A percentile compares a stretch with the other conserved stretches of the same genome.
phyloP scores from a whole-genome alignment of 2,797 vertebrate genomes.

The Gadopsis marmoratus region DNA sequence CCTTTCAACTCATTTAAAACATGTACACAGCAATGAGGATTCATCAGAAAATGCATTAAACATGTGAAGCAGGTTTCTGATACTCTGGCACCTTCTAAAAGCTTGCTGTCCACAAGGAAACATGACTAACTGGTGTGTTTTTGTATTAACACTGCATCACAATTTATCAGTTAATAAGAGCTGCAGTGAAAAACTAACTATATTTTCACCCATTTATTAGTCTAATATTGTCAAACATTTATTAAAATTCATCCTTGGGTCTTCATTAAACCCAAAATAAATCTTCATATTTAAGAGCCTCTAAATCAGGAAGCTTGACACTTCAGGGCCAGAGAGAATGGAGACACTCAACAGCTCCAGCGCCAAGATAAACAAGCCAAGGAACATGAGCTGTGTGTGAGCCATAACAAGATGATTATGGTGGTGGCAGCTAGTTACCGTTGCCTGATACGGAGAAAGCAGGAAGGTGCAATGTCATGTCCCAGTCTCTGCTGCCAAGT shows the following conservation, averaged over 20 bases:
- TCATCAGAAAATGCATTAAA: slow-evolving; percentile 36
- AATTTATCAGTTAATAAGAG: not conserved
- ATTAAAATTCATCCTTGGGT: slow-evolving; percentile 25
- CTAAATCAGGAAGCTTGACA: slow-evolving; percentile 57
- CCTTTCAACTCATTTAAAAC: slow-evolving; percentile 56
- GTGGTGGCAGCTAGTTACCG: slow-evolving; percentile 65
- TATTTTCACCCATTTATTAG: slow-evolving; percentile 11
- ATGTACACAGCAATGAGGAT: slow-evolving; percentile 42
- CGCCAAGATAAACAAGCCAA: slow-evolving; percentile 72
- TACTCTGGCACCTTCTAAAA: slow-evolving; percentile 1
- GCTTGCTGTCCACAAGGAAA: not conserved
- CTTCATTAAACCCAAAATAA: slow-evolving; percentile 42
- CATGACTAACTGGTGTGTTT: not conserved
- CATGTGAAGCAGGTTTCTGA: slow-evolving; percentile 25
- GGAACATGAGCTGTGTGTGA: slow-evolving; percentile 63
- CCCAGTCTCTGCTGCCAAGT: slow-evolving; percentile 61
- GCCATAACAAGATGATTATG: slow-evolving; percentile 74
- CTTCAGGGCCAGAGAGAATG: slow-evolving; percentile 59
- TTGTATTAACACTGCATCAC: not conserved
- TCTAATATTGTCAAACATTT: slow-evolving; percentile 28
- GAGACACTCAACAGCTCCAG: slow-evolving; percentile 55
- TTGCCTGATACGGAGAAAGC: slow-evolving; percentile 61
- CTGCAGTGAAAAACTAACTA: not conserved
- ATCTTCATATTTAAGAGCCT: slow-evolving; percentile 41
- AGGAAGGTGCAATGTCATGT: slow-evolving; percentile 64